Base-by-base conservation (phyloP, 1,140 invertebrate genomes). In the Thrips palmi region DNA sequence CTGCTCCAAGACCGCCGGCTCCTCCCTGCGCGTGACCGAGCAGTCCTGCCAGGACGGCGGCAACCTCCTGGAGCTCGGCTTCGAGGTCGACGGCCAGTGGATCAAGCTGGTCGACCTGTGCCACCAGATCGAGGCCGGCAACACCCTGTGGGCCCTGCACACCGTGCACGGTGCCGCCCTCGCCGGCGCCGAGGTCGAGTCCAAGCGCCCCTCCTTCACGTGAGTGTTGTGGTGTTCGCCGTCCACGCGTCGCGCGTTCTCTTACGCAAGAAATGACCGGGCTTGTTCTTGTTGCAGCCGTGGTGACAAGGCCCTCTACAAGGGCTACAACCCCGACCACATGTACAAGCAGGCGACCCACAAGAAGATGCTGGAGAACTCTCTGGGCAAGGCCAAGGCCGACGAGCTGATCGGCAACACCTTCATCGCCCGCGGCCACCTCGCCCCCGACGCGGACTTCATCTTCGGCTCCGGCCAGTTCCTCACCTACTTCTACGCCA, bases 371-470 rank as follows among this genome's bases (percentile, higher is more conserved):
- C 17, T 44, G 6, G 33, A 25, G 23, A 10, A 33, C 18, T 12
- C 33, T 21, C 31, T 40, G 7, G 42, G 42, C 14, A 21, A 17
- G 11, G 33, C 36, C 12, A 27, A 11, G 11, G 39, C 27, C 15
- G 14, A n/a, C 8, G 23, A 37, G 5, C n/a, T 15, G 5, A 40
- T 35, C 29, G 30, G 24, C n/a, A 36, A 31, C 10, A 35, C 12
- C 2, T 41, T 36, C 33, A 41, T 70, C 17, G 55, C 62, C 2
- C 51, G 60, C 36, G 67, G 67, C 4, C 68, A 69, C 42, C 46
- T 69, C 18, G 52, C 63, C 3, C 61, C 68, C 0, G 56, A 63
- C 42, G 63, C 57, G 2, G 67, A 71, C 49, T 65, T 65, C 47
- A 47, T 63, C 14, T 58, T 60, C 20, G 51, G 50, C 3, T 46